phyloP scores from a whole-genome alignment of 2,888 invertebrate species.

The Scrobipalpa atriplicella region DNA sequence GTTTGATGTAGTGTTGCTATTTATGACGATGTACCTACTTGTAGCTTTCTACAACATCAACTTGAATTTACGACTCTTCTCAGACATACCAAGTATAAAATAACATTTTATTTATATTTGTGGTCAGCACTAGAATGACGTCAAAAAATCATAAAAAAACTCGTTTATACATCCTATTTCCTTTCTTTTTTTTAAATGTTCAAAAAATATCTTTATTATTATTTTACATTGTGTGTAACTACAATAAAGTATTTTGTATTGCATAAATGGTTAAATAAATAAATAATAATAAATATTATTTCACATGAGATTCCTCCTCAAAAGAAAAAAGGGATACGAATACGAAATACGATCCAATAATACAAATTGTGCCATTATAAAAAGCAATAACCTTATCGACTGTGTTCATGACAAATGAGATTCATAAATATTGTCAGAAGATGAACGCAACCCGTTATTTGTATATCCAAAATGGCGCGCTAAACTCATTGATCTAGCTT shows the following conservation, averaged over 20 bases:
- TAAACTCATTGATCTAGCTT: conserved; percentile 5
- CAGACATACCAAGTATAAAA: not conserved
- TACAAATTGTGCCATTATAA: not conserved
- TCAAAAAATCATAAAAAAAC: too few relatives aligned
- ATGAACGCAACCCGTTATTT: conserved; percentile 1
- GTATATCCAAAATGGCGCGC: conserved; percentile 1
- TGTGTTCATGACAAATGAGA: conserved; percentile 9
- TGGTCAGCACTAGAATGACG: too few relatives aligned
- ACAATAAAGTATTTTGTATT: too few relatives aligned
- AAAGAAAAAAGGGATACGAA: too few relatives aligned
- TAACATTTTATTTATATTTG: too few relatives aligned
- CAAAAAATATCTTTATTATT: not conserved
- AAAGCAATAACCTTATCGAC: not conserved
- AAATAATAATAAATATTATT: too few relatives aligned
- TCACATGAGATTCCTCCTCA: too few relatives aligned
- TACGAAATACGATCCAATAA: not conserved
- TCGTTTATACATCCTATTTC: too few relatives aligned
- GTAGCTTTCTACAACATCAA: not conserved
- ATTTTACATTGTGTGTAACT: too few relatives aligned
- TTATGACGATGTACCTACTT: not conserved
- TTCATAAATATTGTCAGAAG: conserved; percentile 8
- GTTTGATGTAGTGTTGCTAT: not conserved
- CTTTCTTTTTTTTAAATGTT: too few relatives aligned
- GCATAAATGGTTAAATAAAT: too few relatives aligned
- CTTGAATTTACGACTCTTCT: too few relatives aligned